A percentile compares a stretch with the other conserved stretches of the same genome.
Evolutionary conservation across 2,888 invertebrate genomes (phyloP).

Genomic region (Amphipyra tragopoginis): DNA sequence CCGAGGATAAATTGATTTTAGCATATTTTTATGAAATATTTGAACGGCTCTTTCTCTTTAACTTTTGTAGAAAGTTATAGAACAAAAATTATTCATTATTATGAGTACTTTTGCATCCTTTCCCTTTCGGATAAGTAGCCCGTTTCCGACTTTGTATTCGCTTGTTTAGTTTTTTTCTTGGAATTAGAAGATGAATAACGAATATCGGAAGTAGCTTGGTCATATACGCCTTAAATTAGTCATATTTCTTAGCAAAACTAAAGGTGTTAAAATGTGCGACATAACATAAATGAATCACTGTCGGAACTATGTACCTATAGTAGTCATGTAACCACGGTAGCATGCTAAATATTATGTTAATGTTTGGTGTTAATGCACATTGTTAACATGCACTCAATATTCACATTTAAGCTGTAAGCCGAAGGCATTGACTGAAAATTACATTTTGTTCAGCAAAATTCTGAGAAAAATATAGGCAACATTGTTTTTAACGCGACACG

Average conservation of each 20-base stretch:
- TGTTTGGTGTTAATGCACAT: conserved; percentile 13
- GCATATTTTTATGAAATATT: no score
- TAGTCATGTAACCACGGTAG: conserved; percentile 24
- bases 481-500: conserved; percentile 2
- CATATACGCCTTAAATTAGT: conserved; percentile 48
- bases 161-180: not conserved
- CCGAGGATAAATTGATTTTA: no score
- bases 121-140: no score
- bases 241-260: conserved; percentile 48
- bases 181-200: conserved; percentile 20
- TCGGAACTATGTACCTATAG: conserved; percentile 13
- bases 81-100: no score
- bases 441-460: not conserved
- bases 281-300: conserved; percentile 53
- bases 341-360: conserved; percentile 34
- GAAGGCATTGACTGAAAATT: not conserved
- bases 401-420: not conserved
- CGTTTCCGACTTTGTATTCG: no score
- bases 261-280: conserved; percentile 37
- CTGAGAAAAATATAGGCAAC: not conserved
- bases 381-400: conserved; percentile 19
- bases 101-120: no score
- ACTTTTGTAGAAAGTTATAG: no score
- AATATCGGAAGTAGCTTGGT: conserved; percentile 38
- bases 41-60: no score